Conservation (phyloP, 1,140 invertebrate species). For the Drosophila sturtevanti region DNA sequence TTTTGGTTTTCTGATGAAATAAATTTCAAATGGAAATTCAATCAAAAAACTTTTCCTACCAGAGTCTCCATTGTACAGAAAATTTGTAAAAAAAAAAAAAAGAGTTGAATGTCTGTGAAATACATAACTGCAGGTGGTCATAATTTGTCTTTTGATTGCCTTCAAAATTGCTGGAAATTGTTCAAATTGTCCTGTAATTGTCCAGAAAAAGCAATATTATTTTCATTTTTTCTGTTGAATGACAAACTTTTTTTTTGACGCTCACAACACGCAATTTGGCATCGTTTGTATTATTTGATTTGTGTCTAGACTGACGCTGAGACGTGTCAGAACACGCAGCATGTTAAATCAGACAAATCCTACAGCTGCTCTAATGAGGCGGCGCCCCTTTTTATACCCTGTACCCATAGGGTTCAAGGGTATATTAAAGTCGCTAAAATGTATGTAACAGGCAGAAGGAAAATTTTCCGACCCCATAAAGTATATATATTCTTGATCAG, state of each 20-base stretch:
- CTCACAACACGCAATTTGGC: not conserved
- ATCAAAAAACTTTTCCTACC: not conserved
- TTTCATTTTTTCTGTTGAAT: no score
- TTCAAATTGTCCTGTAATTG: constrained; percentile 6
- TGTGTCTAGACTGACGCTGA: not conserved
- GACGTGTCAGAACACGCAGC: not conserved
- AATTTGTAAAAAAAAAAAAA: no score
- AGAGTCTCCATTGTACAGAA: not conserved
- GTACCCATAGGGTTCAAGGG: no score
- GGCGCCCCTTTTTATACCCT: not conserved
- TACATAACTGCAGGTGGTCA: not conserved
- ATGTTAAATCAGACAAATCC: constrained; percentile 5
- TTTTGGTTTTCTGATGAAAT: no score
- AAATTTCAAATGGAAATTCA: not conserved
- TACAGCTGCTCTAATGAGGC: constrained; percentile 1
- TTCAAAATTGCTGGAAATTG: not conserved
- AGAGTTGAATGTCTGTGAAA: not conserved
- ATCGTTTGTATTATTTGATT: constrained; percentile 8
- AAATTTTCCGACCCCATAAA: no score
- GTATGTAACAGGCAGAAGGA: no score
- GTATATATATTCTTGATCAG: no score
- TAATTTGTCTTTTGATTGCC: constrained; percentile 1
- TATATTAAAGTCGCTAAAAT: no score
- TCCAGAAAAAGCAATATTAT: not conserved
- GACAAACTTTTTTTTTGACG: not conserved